Evolutionary conservation across 2,113 vertebrate species (phyloP), one percentile per base, ranked within the genome.

Genomic region (Chaetops frenatus): DNA sequence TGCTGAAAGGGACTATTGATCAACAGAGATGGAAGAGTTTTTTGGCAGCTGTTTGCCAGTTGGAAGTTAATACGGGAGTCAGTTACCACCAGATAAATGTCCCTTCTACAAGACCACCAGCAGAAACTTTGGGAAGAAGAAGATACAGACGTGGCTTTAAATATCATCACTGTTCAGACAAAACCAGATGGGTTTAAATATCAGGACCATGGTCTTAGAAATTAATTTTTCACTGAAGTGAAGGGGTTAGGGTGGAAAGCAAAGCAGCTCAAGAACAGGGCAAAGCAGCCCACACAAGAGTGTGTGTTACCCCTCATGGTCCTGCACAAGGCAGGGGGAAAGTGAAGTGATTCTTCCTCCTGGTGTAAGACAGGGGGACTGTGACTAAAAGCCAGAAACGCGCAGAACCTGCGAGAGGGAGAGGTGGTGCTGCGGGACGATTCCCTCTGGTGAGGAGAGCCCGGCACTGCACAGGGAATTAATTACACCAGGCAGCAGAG

Each of bases 31-130:
- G 56, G 88, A 51, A 47, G 47, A 62, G 76, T 6, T 47, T 80
- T 82, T 83, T 91, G 86, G 94, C 92, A 93, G 92, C 92, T 74
- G 83, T 60, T 83, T 73, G 80, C 58, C 72, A 66, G 80, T 27
- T 74, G 81, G 77, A 89, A 95, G 84, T 95, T 48, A 89, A 86
- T 78, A 45, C 3, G 31, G 64, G 60, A 92, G 60, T 42, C 81
- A 84, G 47, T 95, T 81, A 70, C 14, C 71, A 48, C 5, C 2
- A 33, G 92, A 84, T 24, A 69, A 94, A 92, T 42, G 29, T 87
- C 84, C 69, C 57, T 71, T 48, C 73, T 11, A 10, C 47, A 19
- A 5, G 40, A 77, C 62, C 65, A 62, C 45, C 64, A 47, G 50
- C 67, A 71, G 56, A 36, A 92, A 86, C 4, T 60, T 74, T 78